Base-by-base conservation (phyloP, 1,140 invertebrate species). In the Battus philenor region DNA sequence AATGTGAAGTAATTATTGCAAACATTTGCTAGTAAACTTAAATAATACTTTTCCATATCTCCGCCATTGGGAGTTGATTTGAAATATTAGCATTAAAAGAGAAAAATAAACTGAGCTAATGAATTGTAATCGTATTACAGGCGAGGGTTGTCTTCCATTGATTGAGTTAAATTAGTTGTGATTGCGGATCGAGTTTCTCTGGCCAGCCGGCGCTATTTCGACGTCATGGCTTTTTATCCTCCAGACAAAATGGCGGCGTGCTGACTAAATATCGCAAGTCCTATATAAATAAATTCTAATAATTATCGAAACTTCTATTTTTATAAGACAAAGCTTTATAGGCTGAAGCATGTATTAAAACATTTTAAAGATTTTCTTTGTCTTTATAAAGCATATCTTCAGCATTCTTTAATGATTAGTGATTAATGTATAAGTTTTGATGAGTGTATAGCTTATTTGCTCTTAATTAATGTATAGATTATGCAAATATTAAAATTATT, bases 91-190 rank as follows among this genome's bases (percentile, higher is more conserved):
- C 1, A 15, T 24, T 7, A 39, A 39, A 26, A 27, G 12, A 17
- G 13, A 41, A 41, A 41, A 41, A 48, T 44, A 26, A 54, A 47
- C 6, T 11, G n/a, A 12, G 13, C 18, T 54, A 64, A 61, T 64
- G 26, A 61, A 55, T 43, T 36, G 38, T 60, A 59, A 68, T 69
- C 54, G 50, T 49, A 52, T 65, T 59, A 66, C 57, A 54, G 53
- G 41, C 51, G 52, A 53, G 44, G 48, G 47, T 54, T 39, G 63
- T 63, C 60, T 59, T 50, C 48, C 56, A 34, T 34, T 69, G 58
- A 73, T 71, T 68, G 65, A 62, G 51, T 63, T 57, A 68, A 69
- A 71, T 73, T 64, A 69, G 60, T 62, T 54, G 60, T 65, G 61
- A 75, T 74, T 68, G 59, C 53, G 52, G 54, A 68, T 75, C 69